Evolutionary conservation across 2,113 vertebrate genomes (phyloP).

Genomic region (Rafetus swinhoei): DNA sequence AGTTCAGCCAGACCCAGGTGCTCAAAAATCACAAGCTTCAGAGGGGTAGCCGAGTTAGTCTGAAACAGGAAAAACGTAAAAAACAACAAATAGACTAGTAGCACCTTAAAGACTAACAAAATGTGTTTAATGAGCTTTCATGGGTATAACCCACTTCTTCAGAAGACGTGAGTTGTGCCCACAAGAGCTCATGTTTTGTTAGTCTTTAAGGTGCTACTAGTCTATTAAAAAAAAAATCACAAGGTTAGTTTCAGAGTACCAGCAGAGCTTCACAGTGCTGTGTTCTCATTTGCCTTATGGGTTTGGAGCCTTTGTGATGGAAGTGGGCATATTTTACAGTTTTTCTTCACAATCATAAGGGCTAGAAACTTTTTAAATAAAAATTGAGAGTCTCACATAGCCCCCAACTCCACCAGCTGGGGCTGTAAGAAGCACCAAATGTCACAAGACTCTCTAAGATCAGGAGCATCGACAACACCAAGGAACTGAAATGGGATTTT

Average conservation of each 20-base stretch:
- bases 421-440: not conserved
- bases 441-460: not conserved
- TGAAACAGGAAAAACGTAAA: too few relatives aligned
- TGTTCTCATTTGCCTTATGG: fast-evolving
- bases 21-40: not conserved
- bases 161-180: too few relatives aligned
- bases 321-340: fast-evolving
- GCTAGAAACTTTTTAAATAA: not conserved
- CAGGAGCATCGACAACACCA: not conserved
- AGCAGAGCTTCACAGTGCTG: not conserved
- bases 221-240: not conserved
- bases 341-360: not conserved
- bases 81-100: too few relatives aligned
- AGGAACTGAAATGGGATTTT: not conserved
- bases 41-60: not conserved
- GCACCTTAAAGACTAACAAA: too few relatives aligned
- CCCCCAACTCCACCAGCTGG: not conserved
- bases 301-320: fast-evolving
- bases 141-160: too few relatives aligned
- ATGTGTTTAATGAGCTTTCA: too few relatives aligned
- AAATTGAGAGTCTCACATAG: not conserved
- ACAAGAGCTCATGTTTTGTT: too few relatives aligned
- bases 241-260: not conserved
- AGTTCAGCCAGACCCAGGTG: fast-evolving
- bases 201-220: too few relatives aligned